Percentiles rank a stretch among this genome's conserved stretches.
Conservation (phyloP, 2,797 vertebrate species). For the Margarornis squamiger region DNA sequence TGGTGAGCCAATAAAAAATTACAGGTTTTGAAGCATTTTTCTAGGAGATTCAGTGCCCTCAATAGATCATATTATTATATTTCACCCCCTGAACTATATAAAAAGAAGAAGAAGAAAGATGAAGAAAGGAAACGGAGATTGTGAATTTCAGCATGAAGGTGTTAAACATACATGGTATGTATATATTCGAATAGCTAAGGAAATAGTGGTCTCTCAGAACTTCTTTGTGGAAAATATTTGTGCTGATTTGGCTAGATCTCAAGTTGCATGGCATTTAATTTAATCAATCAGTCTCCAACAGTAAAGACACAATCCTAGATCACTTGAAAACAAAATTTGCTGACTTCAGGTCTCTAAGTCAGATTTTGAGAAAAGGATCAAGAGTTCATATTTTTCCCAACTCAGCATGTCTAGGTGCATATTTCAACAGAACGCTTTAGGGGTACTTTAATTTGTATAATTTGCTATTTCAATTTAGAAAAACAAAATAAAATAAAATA, state of each 20-base stretch:
- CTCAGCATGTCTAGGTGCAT: neutral
- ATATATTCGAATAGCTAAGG: neutral
- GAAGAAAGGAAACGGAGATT: neutral
- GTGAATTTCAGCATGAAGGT: neutral
- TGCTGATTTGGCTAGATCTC: neutral
- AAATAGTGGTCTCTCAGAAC: neutral
- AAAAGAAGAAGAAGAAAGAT: neutral
- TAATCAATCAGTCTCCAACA: neutral
- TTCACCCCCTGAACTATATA: neutral
- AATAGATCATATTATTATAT: neutral
- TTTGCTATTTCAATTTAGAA: neutral
- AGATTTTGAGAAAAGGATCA: neutral
- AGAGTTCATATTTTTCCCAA: neutral
- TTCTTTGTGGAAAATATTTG: neutral
- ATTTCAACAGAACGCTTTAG: neutral
- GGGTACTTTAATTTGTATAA: neutral
- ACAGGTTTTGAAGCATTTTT: neutral
- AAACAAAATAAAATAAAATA: neutral
- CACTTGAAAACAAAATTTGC: neutral
- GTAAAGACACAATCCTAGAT: neutral
- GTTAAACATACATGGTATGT: accelerated
- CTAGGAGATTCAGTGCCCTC: neutral
- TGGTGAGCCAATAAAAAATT: neutral
- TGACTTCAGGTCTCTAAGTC: neutral
- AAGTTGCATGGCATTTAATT: neutral